phyloP scores from a whole-genome alignment of 1,140 invertebrate species.

The Pemphigus obesinymphae region DNA sequence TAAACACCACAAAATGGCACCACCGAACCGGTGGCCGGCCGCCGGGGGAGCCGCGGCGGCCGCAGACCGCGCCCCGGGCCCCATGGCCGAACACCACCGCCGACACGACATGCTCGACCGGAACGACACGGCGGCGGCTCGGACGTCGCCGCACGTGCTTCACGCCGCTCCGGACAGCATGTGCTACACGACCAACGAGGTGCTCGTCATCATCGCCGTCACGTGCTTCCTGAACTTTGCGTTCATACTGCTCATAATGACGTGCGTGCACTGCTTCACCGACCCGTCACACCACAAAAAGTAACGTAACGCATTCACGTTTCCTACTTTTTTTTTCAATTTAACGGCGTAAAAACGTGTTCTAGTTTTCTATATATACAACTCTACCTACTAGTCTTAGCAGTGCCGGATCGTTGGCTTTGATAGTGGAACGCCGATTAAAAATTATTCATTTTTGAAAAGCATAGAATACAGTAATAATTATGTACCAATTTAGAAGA shows the following conservation, averaged over 20 bases:
- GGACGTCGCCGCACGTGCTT: background rate
- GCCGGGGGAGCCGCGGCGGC: background rate
- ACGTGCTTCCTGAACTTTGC: slow-evolving; percentile 49
- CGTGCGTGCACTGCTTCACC: slow-evolving; percentile 48
- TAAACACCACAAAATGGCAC: background rate
- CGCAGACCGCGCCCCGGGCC: background rate
- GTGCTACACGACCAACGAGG: slow-evolving; percentile 45
- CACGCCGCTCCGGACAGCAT: slow-evolving; percentile 19
- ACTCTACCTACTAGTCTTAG: too few species aligned
- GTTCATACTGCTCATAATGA: slow-evolving; percentile 48
- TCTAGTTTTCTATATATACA: too few species aligned
- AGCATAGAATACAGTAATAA: too few species aligned
- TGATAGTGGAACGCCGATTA: too few species aligned
- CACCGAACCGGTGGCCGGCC: background rate
- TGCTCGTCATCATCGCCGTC: slow-evolving; percentile 48
- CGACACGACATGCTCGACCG: background rate
- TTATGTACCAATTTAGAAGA: too few species aligned
- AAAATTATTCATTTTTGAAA: too few species aligned
- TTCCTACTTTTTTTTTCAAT: too few species aligned
- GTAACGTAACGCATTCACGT: too few species aligned
- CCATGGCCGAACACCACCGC: background rate
- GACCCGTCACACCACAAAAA: slow-evolving; percentile 33
- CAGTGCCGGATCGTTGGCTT: too few species aligned
- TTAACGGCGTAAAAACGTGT: too few species aligned
- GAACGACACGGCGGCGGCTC: background rate